phyloP scores from a whole-genome alignment of 1,140 invertebrate species.

The Drosophila busckii region DNA sequence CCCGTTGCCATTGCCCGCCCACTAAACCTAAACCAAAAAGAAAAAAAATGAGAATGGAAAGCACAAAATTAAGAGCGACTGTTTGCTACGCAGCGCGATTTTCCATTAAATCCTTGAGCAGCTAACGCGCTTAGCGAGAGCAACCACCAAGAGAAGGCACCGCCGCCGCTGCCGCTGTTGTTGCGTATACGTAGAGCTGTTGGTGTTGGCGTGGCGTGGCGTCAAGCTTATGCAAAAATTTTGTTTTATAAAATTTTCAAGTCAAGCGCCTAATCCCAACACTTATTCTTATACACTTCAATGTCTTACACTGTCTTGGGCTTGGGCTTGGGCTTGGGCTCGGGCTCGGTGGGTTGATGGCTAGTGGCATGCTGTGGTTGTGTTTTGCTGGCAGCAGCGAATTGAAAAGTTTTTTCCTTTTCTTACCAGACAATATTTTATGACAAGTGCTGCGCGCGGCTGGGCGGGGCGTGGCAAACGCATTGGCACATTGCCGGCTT shows the following conservation, averaged over 20 bases:
- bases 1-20: conserved; percentile 37
- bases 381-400: conserved; percentile 33
- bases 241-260: conserved; percentile 78
- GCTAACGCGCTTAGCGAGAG: conserved; percentile 69
- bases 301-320: conserved; percentile 51
- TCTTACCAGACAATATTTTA: conserved; percentile 74
- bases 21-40: no score
- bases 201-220: background rate
- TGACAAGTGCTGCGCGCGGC: conserved; percentile 52
- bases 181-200: background rate
- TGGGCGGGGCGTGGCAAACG: conserved; percentile 42
- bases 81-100: conserved; percentile 51
- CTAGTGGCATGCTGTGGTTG: conserved; percentile 16
- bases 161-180: conserved; percentile 7
- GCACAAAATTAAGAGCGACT: conserved; percentile 26
- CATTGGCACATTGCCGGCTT: conserved; percentile 72
- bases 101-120: conserved; percentile 74
- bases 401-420: conserved; percentile 75
- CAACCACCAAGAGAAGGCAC: conserved; percentile 46
- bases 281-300: conserved; percentile 77
- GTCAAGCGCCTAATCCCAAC: conserved; percentile 76
- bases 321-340: conserved; percentile 2
- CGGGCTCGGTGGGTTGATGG: background rate
- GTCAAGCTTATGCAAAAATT: conserved; percentile 71
- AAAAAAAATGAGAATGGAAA: no score